These are phyloP conservation scores for Crotalus horridus DNA, from an alignment of 2,113 vertebrate genomes.

Conservation along the genomic window DNA sequence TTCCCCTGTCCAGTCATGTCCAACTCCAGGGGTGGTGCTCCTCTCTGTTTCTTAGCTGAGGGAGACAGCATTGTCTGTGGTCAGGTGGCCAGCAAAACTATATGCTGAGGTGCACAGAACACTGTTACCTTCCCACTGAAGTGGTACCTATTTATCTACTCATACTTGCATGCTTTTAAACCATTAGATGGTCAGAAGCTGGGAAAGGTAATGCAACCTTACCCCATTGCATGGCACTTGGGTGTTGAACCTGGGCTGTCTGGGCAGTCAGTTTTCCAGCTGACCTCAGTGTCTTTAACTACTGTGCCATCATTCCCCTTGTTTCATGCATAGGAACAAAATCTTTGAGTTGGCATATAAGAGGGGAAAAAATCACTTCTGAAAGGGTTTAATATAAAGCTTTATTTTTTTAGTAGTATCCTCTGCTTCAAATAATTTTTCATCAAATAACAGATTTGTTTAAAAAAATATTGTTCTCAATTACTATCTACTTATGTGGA, in stretches of 20 bases:
- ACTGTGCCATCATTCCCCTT: neutral
- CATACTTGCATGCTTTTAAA: neutral
- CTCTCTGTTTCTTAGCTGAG: neutral
- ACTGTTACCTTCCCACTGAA: neutral
- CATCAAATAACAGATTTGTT: neutral
- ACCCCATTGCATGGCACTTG: neutral
- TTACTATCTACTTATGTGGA: neutral
- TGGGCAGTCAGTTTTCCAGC: neutral
- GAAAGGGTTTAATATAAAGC: neutral
- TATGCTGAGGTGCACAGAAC: neutral
- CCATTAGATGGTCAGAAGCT: neutral
- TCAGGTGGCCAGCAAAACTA: neutral
- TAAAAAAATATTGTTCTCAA: too few species aligned
- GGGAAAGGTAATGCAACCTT: neutral
- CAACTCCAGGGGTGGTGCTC: neutral
- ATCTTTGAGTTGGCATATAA: neutral
- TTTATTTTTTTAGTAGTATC: neutral
- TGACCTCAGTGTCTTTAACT: neutral
- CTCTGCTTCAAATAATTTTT: neutral
- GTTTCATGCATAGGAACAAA: neutral
- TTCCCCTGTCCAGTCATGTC: neutral
- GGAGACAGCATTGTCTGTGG: neutral
- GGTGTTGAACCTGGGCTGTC: neutral
- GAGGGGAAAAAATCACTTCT: neutral
- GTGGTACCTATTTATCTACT: neutral